Conservation (phyloP, 2,797 vertebrate genomes). For the Onychomys leucogaster region DNA sequence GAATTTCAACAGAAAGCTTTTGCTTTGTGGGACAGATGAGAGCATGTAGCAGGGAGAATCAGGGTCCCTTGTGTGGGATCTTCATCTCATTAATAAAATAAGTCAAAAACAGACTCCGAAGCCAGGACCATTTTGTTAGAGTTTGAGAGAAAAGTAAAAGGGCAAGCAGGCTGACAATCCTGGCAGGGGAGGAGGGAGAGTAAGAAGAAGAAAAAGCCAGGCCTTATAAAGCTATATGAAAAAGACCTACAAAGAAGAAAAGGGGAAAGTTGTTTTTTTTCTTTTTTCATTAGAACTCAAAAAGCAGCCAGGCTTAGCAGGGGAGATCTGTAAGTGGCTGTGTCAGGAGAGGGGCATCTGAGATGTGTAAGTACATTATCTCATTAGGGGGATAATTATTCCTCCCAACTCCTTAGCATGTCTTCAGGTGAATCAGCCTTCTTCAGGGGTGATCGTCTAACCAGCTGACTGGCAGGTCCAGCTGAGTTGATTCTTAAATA, state of each 20-base stretch:
- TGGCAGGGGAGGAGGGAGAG: background rate
- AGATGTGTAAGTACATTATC: background rate
- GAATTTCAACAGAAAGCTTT: conserved; percentile 66
- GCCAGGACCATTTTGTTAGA: background rate
- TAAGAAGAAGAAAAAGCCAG: background rate
- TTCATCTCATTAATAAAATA: background rate
- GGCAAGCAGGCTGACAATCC: background rate
- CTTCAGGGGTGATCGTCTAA: background rate
- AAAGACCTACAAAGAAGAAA: background rate
- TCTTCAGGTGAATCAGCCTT: background rate
- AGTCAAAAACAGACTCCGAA: background rate
- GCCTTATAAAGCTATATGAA: background rate
- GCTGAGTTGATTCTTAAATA: background rate
- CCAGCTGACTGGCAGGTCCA: background rate
- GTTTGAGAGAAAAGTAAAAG: background rate
- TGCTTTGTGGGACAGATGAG: conserved; percentile 69
- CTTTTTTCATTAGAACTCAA: background rate
- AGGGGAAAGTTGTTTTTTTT: background rate
- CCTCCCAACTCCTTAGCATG: background rate
- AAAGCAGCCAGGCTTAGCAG: background rate
- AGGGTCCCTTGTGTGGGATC: background rate
- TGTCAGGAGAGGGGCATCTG: background rate
- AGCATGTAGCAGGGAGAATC: background rate
- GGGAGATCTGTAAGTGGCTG: background rate
- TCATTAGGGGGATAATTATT: background rate